phyloP scores from a whole-genome alignment of 2,888 invertebrate species.

The Mesorhabditis spiculigera region DNA sequence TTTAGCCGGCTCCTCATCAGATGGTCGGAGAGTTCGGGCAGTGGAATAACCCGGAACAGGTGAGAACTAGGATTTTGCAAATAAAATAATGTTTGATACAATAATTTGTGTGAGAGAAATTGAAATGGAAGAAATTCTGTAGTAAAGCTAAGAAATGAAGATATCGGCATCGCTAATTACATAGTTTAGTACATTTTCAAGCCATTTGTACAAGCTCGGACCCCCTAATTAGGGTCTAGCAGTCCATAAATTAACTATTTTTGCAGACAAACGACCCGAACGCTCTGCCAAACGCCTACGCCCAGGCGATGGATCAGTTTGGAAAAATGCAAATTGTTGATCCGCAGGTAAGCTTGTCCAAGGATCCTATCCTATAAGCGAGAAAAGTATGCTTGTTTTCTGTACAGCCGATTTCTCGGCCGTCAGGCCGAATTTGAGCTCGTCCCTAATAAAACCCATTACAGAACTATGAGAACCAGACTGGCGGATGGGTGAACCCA shows the following conservation, averaged over 20 bases:
- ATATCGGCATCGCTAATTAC: no score
- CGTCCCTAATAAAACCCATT: not conserved
- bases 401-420: no score
- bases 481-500: not conserved
- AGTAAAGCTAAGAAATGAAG: no score
- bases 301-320: slow-evolving; percentile 1
- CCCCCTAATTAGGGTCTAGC: no score
- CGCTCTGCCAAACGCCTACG: not conserved
- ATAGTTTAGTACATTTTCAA: no score
- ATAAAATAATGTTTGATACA: not conserved
- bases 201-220: no score
- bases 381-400: no score
- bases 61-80: not conserved
- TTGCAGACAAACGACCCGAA: no score
- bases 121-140: no score
- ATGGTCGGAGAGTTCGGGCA: not conserved
- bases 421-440: not conserved
- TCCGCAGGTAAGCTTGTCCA: not conserved
- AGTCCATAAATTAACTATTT: no score
- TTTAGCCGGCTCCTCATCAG: not conserved
- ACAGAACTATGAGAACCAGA: not conserved
- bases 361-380: no score
- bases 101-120: not conserved
- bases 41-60: slow-evolving; percentile 3
- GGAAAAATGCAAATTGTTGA: not conserved